Conservation (phyloP, 2,113 vertebrate species). For the Ancistrus triradiatus region DNA sequence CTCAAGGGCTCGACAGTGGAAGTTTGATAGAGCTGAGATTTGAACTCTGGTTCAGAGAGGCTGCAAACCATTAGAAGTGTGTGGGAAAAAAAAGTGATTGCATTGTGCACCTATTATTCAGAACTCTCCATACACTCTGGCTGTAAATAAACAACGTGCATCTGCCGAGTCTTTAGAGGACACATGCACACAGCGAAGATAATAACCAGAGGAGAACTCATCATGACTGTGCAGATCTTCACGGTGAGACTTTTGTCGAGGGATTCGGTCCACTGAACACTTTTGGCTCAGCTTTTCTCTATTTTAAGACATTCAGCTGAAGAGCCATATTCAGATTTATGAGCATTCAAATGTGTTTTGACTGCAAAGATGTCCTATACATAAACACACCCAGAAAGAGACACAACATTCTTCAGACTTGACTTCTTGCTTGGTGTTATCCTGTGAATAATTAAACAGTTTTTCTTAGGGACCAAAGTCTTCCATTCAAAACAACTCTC, state of each 20-base stretch:
- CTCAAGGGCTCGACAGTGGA: too few species aligned
- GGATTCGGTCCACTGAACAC: not conserved
- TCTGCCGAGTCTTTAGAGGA: not conserved
- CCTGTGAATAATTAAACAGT: constrained; percentile 46
- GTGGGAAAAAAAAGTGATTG: too few species aligned
- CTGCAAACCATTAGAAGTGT: too few species aligned
- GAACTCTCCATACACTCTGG: not conserved
- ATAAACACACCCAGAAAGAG: not conserved
- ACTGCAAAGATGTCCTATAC: constrained; percentile 1
- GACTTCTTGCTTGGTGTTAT: constrained; percentile 33
- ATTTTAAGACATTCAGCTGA: too few species aligned
- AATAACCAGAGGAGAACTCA: not conserved
- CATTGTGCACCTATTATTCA: too few species aligned
- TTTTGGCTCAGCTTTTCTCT: not conserved
- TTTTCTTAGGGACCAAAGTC: constrained; percentile 22
- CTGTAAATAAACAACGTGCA: not conserved
- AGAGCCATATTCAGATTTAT: too few species aligned
- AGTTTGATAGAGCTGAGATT: too few species aligned
- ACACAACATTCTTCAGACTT: constrained; percentile 27
- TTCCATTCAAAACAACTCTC: constrained; percentile 45
- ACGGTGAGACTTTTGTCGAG: not conserved
- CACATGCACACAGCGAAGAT: not conserved
- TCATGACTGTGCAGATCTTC: not conserved
- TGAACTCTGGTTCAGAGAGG: too few species aligned
- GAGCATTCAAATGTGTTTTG: too few species aligned